Evolutionary conservation across 2,888 invertebrate genomes (phyloP).

Genomic region (Pristionchus arcanus): DNA sequence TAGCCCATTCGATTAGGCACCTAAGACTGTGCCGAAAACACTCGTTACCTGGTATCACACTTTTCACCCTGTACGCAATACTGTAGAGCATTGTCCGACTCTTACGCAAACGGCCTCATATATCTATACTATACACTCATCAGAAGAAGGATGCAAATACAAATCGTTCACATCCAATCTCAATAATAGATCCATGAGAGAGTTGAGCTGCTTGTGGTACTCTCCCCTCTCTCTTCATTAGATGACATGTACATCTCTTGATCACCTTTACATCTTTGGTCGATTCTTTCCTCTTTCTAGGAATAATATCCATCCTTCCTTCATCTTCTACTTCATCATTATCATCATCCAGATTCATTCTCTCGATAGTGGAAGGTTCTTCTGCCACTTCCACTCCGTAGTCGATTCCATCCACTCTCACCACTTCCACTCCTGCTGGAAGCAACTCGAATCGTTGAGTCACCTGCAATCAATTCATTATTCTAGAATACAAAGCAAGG

Average conservation of each 20-base stretch:
- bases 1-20: too few species aligned
- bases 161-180: conserved; percentile 54
- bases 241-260: neutral
- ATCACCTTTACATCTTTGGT: neutral
- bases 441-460: conserved; percentile 40
- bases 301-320: neutral
- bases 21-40: too few species aligned
- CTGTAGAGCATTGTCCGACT: too few species aligned
- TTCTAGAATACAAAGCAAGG: neutral
- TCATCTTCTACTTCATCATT: neutral
- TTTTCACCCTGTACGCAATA: too few species aligned
- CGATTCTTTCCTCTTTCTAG: neutral
- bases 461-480: neutral
- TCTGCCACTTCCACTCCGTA: neutral
- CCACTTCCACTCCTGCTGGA: neutral
- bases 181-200: conserved; percentile 45
- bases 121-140: neutral
- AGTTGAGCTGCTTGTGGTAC: conserved; percentile 42
- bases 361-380: neutral
- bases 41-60: too few species aligned
- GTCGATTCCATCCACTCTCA: conserved; percentile 50
- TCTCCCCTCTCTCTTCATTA: conserved; percentile 17
- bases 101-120: too few species aligned
- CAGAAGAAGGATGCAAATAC: conserved; percentile 53
- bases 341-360: neutral